Conservation (phyloP, 2,113 vertebrate species). For the Proterorhinus semilunaris region DNA sequence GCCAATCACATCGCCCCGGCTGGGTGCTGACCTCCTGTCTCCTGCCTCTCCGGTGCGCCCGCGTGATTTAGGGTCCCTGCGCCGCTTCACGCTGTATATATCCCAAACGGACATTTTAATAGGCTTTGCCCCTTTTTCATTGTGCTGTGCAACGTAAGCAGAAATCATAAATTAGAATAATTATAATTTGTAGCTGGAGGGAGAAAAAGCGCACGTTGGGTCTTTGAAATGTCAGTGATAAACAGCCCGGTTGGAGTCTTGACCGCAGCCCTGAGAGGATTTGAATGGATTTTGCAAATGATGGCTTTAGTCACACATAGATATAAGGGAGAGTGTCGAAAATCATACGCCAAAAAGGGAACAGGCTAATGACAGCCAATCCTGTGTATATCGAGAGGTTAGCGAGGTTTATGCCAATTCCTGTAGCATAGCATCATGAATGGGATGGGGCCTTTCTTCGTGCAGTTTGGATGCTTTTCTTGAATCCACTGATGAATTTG, state of each 20-base stretch:
- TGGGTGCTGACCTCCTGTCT: constrained; percentile 42
- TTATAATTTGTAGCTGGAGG: constrained; percentile 54
- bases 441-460: too few species aligned
- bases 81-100: constrained; percentile 55
- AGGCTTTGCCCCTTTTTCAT: constrained; percentile 47
- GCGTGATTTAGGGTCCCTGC: constrained; percentile 63
- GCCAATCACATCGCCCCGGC: constrained; percentile 37
- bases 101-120: constrained; percentile 65
- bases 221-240: constrained; percentile 55
- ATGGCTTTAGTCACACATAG: background rate
- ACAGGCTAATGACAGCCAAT: too few species aligned
- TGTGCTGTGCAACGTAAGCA: constrained; percentile 66
- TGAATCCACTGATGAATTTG: too few species aligned
- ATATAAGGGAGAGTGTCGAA: background rate
- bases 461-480: too few species aligned
- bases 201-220: constrained; percentile 33
- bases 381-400: too few species aligned
- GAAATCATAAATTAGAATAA: constrained; percentile 65
- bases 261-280: constrained; percentile 10
- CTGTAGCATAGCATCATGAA: too few species aligned
- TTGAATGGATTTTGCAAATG: constrained; percentile 1
- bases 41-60: constrained; percentile 30
- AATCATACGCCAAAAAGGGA: background rate
- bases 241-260: constrained; percentile 13
- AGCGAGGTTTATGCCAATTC: too few species aligned